Percentiles rank a stretch among this genome's conserved stretches.
Evolutionary conservation across 2,888 invertebrate genomes (phyloP).

Genomic region (Sinohyriopsis cumingii): DNA sequence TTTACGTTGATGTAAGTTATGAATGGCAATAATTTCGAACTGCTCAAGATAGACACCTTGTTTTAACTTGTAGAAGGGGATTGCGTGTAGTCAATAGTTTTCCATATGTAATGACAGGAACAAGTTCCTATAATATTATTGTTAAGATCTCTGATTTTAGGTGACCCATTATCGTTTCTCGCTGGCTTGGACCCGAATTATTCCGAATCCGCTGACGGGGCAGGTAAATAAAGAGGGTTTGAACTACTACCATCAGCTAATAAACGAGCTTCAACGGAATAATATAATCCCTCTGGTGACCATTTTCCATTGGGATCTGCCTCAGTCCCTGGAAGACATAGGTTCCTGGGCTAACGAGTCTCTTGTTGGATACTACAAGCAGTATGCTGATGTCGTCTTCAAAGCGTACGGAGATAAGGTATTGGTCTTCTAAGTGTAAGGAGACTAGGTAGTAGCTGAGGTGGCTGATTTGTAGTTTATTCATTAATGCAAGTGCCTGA

Average conservation of each 20-base stretch:
- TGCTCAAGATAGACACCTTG: neutral
- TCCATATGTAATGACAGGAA: neutral
- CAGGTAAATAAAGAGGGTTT: conserved; percentile 80
- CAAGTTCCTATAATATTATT: neutral
- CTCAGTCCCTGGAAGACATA: conserved; percentile 59
- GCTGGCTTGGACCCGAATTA: conserved; percentile 81
- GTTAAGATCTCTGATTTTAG: conserved; percentile 11
- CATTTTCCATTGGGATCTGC: conserved; percentile 73
- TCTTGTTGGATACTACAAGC: conserved; percentile 53
- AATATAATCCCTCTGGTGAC: conserved; percentile 77
- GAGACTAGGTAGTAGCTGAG: conserved; percentile 45
- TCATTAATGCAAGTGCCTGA: no score
- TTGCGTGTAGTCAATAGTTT: no score
- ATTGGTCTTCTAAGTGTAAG: conserved; percentile 63
- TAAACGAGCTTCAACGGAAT: conserved; percentile 79
- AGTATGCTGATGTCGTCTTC: conserved; percentile 69
- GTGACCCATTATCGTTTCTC: conserved; percentile 68
- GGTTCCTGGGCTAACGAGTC: conserved; percentile 70
- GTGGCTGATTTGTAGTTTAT: no score
- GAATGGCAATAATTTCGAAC: neutral
- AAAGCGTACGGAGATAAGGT: conserved; percentile 63
- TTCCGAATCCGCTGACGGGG: conserved; percentile 75
- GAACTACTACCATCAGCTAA: conserved; percentile 83
- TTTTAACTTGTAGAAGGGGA: neutral
- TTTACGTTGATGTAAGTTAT: neutral